A percentile compares a stretch with the other conserved stretches of the same genome.
phyloP scores from a whole-genome alignment of 2,797 vertebrate species.

The Amblyraja radiata region DNA sequence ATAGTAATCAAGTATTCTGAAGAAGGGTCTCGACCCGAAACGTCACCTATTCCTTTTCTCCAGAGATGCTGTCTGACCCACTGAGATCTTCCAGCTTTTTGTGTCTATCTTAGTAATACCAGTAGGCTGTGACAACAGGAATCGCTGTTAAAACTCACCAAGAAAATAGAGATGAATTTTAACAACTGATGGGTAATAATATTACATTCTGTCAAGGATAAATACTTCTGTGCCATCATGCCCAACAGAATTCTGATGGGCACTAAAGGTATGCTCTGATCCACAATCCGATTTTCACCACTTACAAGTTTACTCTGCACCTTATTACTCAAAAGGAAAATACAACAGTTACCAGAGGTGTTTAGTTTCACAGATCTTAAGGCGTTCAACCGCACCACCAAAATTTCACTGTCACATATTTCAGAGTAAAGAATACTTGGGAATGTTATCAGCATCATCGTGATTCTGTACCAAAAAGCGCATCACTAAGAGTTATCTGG shows the following conservation, averaged over 20 bases:
- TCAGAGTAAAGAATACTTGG: too few species aligned
- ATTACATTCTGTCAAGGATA: not conserved
- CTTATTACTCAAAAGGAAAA: too few species aligned
- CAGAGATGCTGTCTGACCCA: too few species aligned
- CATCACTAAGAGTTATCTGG: not conserved
- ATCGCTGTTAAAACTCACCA: not conserved
- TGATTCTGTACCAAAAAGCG: not conserved
- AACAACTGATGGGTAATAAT: not conserved
- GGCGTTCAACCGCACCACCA: not conserved
- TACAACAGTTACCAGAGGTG: not conserved
- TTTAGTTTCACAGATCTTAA: not conserved
- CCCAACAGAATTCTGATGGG: not conserved
- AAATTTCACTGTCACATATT: not conserved
- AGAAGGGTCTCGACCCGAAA: too few species aligned
- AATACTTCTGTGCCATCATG: not conserved
- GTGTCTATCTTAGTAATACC: too few species aligned
- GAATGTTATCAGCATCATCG: not conserved
- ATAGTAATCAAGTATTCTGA: not conserved
- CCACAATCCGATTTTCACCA: not conserved
- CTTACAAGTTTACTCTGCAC: not conserved
- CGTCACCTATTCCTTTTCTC: too few species aligned
- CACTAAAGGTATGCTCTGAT: not conserved
- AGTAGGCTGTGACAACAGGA: not conserved
- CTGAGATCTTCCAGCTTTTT: too few species aligned
- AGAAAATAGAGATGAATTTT: not conserved